A percentile compares a stretch with the other conserved stretches of the same genome.
phyloP scores from a whole-genome alignment of 2,888 invertebrate genomes.

The Luperina nickerlii region DNA sequence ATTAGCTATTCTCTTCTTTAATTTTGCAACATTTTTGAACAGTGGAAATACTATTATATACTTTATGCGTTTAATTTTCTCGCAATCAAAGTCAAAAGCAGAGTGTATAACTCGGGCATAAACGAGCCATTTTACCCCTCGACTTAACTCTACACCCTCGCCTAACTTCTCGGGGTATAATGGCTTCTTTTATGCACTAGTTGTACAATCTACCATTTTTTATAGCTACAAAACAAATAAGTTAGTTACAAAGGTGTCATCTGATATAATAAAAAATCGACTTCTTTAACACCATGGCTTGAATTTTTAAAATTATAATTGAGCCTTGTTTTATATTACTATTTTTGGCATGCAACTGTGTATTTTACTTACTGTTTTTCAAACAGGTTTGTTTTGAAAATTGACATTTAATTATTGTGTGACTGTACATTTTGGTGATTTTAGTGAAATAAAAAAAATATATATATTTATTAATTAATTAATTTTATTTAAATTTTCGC shows the following conservation, averaged over 20 bases:
- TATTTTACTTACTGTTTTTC: not conserved
- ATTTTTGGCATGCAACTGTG: constrained; percentile 5
- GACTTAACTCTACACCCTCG: too few species aligned
- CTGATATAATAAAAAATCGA: not conserved
- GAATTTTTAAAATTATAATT: constrained; percentile 4
- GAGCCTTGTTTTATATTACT: not conserved
- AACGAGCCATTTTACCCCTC: too few species aligned
- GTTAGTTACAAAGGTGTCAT: not conserved
- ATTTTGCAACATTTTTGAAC: too few species aligned
- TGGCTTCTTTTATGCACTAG: too few species aligned
- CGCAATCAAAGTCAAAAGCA: too few species aligned
- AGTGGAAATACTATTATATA: too few species aligned
- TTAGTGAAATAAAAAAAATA: not conserved
- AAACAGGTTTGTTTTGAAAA: constrained; percentile 1
- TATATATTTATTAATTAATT: too few species aligned
- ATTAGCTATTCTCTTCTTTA: too few species aligned
- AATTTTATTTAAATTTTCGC: not conserved
- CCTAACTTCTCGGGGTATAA: too few species aligned
- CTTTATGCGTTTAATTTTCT: too few species aligned
- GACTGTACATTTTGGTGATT: constrained; percentile 1
- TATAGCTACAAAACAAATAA: not conserved
- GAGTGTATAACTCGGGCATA: too few species aligned
- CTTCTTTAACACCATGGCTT: not conserved
- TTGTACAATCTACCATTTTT: not conserved
- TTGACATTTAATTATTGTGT: not conserved